Percentiles rank a stretch among this genome's conserved stretches.
Evolutionary conservation across 1,140 invertebrate species (phyloP).

Genomic region (Stenopsyche tienmushanensis): DNA sequence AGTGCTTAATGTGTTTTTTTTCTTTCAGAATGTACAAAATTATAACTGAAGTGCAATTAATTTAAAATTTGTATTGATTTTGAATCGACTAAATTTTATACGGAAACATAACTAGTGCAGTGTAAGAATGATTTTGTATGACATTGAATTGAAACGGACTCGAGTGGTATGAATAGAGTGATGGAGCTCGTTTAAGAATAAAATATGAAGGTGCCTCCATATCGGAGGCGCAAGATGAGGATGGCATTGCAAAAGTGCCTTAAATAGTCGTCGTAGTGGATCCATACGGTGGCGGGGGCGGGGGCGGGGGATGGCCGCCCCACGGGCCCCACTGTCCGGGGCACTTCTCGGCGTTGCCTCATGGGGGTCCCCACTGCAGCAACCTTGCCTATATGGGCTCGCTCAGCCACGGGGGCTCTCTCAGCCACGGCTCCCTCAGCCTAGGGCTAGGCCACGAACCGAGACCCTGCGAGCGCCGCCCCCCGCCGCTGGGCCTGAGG

Average conservation of each 20-base stretch:
- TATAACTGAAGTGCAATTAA: too few species aligned
- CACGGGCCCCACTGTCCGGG: constrained; percentile 27
- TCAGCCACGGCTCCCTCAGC: constrained; percentile 34
- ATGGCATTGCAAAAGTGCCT: not conserved
- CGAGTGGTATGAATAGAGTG: too few species aligned
- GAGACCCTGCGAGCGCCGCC: constrained; percentile 18
- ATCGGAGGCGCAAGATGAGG: constrained; percentile 12
- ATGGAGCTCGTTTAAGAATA: too few species aligned
- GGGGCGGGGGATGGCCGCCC: constrained; percentile 22
- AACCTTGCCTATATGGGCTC: constrained; percentile 39
- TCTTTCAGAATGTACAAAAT: too few species aligned
- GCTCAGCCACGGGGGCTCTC: constrained; percentile 35
- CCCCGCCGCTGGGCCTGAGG: constrained; percentile 27
- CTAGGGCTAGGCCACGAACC: constrained; percentile 19
- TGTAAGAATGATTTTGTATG: too few species aligned
- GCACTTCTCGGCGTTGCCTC: constrained; percentile 27
- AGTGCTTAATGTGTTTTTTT: too few species aligned
- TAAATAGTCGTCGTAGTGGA: constrained; percentile 27
- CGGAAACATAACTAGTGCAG: too few species aligned
- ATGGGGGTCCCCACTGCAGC: constrained; percentile 31
- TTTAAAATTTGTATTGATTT: too few species aligned
- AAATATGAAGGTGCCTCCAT: not conserved
- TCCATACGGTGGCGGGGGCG: constrained; percentile 31
- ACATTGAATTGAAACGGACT: too few species aligned
- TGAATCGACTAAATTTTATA: too few species aligned